Base-by-base conservation (phyloP, 2,888 invertebrate species). In the Tipula vernalis region DNA sequence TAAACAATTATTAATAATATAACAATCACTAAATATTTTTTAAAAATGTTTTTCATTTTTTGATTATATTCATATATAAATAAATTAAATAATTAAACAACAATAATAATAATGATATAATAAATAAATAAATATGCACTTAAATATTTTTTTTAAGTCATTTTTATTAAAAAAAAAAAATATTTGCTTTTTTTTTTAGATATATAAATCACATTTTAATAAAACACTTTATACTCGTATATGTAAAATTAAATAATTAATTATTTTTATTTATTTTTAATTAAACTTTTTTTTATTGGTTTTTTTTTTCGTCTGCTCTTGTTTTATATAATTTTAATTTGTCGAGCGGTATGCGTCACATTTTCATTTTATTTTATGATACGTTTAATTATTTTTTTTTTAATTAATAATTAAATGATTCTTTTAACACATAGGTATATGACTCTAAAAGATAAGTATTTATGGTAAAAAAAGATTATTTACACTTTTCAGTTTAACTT, bases 31-130 rank as follows among this genome's bases (percentile, higher is more conserved):
- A 71, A 71, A 71, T 71, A 71, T 28, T 71, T 71, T 28, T 71
- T 71, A 71, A 71, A 71, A 71, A 71, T 71, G 71, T 71, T 71
- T 71, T 71, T 71, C 71, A 71, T 71, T 71, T 71, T 71, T 71
- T n/a, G 28, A 71, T 71, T 71, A 71, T 71, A 71, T 71, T 71
- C 71, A 71, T 71, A 39, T 39, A 39, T 39, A 71, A 71, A 71
- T 71, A 71, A 71, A 71, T 71, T 28, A 71, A 28, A 28, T 71
- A 71, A 71, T 71, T 71, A 71, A 71, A 71, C 18, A 71, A 71
- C 5, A 71, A 71, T 71, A 28, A 71, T 15, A 15, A 57, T 15
- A 57, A 57, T 57, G 15, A 57, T 57, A 28, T 28, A 51, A 71
- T 71, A 71, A 71, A 71, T 71, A 71, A 71, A 71, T 71, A 71